Evolutionary conservation across 2,113 vertebrate genomes (phyloP).

Genomic region (Plectropomus leopardus): DNA sequence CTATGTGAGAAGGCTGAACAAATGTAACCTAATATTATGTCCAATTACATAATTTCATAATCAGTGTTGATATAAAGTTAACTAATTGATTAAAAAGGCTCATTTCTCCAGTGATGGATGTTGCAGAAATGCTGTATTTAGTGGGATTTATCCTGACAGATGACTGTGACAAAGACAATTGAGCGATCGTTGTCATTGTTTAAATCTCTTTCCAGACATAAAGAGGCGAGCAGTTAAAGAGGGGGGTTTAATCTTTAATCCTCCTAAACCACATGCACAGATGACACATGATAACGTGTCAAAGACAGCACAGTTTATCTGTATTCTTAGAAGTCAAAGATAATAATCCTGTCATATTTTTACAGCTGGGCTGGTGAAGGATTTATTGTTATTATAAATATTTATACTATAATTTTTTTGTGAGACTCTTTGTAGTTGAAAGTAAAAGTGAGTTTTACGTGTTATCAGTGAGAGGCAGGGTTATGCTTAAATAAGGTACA

Average conservation of each 20-base stretch:
- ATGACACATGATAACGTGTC: conserved; percentile 24
- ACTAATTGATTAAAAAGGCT: too few relatives aligned
- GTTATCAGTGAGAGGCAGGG: neutral
- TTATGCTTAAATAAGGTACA: neutral
- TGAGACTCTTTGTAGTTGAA: neutral
- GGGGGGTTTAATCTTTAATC: conserved; percentile 70
- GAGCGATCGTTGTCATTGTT: conserved; percentile 25
- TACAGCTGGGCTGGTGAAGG: neutral
- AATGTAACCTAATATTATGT: too few relatives aligned
- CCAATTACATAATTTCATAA: too few relatives aligned
- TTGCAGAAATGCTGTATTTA: neutral
- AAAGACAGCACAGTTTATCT: neutral
- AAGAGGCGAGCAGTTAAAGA: conserved; percentile 16
- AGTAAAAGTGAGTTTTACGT: neutral
- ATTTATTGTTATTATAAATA: neutral
- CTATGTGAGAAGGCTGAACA: too few relatives aligned
- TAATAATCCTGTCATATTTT: neutral
- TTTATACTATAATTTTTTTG: neutral
- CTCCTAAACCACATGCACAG: conserved; percentile 22
- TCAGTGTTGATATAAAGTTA: too few relatives aligned
- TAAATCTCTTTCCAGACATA: conserved; percentile 44
- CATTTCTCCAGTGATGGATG: rapidly evolving
- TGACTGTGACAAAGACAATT: conserved; percentile 24
- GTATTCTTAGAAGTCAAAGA: neutral
- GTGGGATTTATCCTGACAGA: neutral